Evolutionary conservation across 2,113 vertebrate genomes (phyloP), one percentile per base, ranked within the genome.

Genomic region (Hippocampus guttulatus): DNA sequence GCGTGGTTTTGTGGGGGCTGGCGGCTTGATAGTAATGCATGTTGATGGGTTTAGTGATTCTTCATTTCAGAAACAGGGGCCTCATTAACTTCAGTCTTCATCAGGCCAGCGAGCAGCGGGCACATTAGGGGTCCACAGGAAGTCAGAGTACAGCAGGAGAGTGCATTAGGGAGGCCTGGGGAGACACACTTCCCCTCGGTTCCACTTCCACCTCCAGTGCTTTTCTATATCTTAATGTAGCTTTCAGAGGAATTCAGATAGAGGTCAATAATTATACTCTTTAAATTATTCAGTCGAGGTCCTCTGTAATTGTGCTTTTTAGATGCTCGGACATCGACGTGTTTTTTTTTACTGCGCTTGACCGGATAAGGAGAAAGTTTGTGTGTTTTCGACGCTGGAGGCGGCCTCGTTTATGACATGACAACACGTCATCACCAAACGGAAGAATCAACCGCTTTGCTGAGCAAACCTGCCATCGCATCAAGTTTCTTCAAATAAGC

Each of bases 241-340:
- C 90, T 93, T 93, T 92, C 91, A 90, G 84, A 92, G 88, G 91
- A 93, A 93, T 93, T 91, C 81, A 83, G 87, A 93, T 87, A 91
- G 89, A 90, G 91, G 92, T 93, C 91, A 92, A 92, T 92, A 92
- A 92, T 92, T 91, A 93, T 91, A 86, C 89, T 90, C 92, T 92
- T 91, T 93, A 92, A 91, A 93, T 93, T 91, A 93, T 93, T 93
- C 91, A 93, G 89, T 85, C 82, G 73, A 86, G 85, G 91, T 85
- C 87, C 81, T 88, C 73, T 89, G 86, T 92, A 92, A 93, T 92
- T 92, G 92, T 90, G 90, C 91, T 93, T 93, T 91, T 92, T 92
- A 93, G 90, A 92, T 73, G 81, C 88, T 92, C 84, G 90, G 89
- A 91, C 90, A 87, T 76, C 84, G 82, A 81, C 81, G 87, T 88